Conservation (phyloP, 2,113 vertebrate species). For the Rhea americana region DNA sequence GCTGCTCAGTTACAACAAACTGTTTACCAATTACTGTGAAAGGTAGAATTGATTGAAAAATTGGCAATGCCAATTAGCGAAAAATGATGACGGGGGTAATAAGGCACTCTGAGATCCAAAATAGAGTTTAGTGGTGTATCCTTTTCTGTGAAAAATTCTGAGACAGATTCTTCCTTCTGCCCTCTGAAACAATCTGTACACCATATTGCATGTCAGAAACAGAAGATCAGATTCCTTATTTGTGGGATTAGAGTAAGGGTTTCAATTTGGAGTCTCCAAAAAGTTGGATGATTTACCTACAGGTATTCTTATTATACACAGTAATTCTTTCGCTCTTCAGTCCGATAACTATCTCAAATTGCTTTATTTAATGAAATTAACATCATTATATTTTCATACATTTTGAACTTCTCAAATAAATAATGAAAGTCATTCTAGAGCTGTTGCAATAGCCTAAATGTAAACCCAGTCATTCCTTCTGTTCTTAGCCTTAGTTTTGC, state of each 20-base stretch:
- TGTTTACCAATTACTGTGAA: background rate
- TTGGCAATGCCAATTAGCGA: background rate
- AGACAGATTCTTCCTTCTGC: background rate
- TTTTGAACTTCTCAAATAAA: constrained; percentile 1
- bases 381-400: background rate
- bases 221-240: background rate
- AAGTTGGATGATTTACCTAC: background rate
- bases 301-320: background rate
- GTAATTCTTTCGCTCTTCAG: background rate
- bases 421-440: background rate
- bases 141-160: background rate
- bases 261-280: background rate
- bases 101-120: background rate
- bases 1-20: background rate
- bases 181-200: background rate
- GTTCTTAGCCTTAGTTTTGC: background rate
- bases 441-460: background rate
- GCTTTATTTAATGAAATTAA: constrained; percentile 19
- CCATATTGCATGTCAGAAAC: background rate
- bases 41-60: background rate
- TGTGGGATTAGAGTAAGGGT: background rate
- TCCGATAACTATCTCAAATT: background rate
- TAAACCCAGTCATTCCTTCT: background rate
- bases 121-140: background rate
- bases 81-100: background rate